Evolutionary conservation across 1,140 invertebrate species (phyloP).

Genomic region (Megalonaias nervosa): DNA sequence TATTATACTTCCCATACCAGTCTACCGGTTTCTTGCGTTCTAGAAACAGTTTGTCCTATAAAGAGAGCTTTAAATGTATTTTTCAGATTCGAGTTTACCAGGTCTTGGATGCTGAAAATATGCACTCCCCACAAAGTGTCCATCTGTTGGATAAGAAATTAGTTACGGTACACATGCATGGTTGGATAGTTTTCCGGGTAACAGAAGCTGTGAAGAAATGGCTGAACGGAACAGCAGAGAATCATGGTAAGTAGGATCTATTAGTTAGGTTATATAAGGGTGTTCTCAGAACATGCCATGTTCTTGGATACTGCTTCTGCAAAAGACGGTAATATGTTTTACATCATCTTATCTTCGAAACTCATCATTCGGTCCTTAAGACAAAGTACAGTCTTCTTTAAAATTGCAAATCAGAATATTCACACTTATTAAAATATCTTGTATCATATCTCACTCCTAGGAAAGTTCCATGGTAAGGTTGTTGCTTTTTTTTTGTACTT

Average conservation of each 20-base stretch:
- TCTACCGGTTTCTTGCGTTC: constrained; percentile 3
- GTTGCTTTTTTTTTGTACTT: too few species aligned
- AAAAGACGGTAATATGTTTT: too few species aligned
- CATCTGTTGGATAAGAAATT: constrained; percentile 73
- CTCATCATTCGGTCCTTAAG: too few species aligned
- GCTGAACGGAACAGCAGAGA: constrained; percentile 66
- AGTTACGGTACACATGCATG: constrained; percentile 73
- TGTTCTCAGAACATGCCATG: too few species aligned
- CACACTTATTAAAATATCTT: too few species aligned
- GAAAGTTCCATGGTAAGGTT: too few species aligned
- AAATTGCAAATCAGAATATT: too few species aligned
- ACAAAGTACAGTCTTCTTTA: too few species aligned
- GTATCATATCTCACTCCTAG: too few species aligned
- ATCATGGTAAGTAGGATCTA: constrained; percentile 61
- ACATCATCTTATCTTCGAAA: too few species aligned
- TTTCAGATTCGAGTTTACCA: constrained; percentile 76
- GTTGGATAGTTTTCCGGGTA: constrained; percentile 77
- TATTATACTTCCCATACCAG: not conserved
- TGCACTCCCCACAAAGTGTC: constrained; percentile 71
- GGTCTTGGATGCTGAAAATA: constrained; percentile 71
- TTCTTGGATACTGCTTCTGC: too few species aligned
- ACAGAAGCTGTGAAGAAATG: constrained; percentile 72
- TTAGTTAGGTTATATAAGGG: not conserved
- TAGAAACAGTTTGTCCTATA: not conserved
- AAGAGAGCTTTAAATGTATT: not conserved